These are phyloP conservation scores for Rhabdomys pumilio DNA, from an alignment of 2,797 vertebrate genomes.

Conservation along the genomic window DNA sequence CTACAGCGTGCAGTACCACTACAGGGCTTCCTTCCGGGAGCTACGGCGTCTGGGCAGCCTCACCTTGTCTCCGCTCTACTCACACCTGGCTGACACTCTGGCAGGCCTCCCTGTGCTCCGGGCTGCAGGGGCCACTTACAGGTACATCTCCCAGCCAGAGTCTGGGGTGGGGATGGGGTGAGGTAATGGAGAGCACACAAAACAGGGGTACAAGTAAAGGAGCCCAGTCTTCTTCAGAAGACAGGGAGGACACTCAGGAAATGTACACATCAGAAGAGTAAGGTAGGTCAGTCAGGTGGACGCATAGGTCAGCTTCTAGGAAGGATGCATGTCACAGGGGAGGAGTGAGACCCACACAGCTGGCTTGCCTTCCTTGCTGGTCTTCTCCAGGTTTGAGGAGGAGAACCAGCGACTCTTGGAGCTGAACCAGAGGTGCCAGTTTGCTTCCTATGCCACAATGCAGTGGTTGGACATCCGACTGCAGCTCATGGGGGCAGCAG, in stretches of 20 bases:
- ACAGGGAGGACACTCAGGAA: neutral
- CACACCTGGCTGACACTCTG: conserved; percentile 97
- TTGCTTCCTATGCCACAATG: conserved; percentile 92
- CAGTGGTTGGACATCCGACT: conserved; percentile 98
- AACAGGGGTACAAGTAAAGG: neutral
- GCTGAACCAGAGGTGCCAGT: conserved; percentile 96
- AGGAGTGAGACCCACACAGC: neutral
- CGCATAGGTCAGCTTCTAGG: neutral
- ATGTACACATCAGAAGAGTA: neutral
- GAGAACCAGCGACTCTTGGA: conserved; percentile 94
- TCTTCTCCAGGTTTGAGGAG: conserved; percentile 93
- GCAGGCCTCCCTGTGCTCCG: conserved; percentile 94
- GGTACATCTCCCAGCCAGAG: conserved; percentile 87
- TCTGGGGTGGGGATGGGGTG: no score
- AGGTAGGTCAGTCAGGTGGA: neutral
- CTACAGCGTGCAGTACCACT: conserved; percentile 93
- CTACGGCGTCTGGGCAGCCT: conserved; percentile 96
- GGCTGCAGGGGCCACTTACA: conserved; percentile 91
- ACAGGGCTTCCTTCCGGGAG: conserved; percentile 95
- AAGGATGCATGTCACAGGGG: accelerated
- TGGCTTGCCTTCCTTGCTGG: neutral
- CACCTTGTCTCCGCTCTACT: conserved; percentile 97
- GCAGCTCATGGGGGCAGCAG: conserved; percentile 96
- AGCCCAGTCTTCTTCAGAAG: neutral
- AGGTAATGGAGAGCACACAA: no score